Percentiles rank a stretch among this genome's conserved stretches.
phyloP scores from a whole-genome alignment of 2,888 invertebrate species.

The Norana najaformis region DNA sequence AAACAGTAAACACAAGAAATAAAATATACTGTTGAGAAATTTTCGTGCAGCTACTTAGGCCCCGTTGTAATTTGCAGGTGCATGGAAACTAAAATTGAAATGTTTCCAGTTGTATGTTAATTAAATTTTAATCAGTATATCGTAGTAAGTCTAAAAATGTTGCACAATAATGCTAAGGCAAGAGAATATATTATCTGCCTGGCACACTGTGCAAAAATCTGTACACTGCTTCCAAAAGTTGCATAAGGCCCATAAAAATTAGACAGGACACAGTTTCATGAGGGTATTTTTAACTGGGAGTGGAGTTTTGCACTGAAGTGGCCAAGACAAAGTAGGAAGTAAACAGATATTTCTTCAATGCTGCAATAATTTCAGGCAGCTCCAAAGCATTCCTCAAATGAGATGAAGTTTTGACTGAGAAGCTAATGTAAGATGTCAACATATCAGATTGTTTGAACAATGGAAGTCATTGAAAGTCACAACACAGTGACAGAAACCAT shows the following conservation, averaged over 20 bases:
- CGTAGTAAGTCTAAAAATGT: neutral
- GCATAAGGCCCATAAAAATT: no score
- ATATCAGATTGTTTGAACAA: neutral
- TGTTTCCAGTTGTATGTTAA: neutral
- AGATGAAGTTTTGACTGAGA: slow-evolving; percentile 9
- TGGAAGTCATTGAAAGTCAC: neutral
- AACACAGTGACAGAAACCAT: neutral
- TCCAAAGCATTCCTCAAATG: neutral
- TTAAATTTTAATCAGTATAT: neutral
- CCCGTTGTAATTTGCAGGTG: neutral
- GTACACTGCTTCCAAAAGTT: neutral
- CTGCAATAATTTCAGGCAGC: neutral
- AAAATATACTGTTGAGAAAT: neutral
- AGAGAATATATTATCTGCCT: neutral
- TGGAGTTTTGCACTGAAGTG: neutral
- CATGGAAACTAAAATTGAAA: neutral
- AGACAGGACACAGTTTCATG: neutral
- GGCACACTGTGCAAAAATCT: neutral
- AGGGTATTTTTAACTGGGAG: neutral
- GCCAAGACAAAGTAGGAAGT: neutral
- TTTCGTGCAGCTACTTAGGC: neutral
- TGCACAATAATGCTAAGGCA: neutral
- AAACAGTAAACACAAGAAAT: neutral
- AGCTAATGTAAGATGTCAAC: neutral
- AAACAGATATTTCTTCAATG: neutral